phyloP scores from a whole-genome alignment of 1,140 invertebrate genomes.

The Rhagoletis pomonella region DNA sequence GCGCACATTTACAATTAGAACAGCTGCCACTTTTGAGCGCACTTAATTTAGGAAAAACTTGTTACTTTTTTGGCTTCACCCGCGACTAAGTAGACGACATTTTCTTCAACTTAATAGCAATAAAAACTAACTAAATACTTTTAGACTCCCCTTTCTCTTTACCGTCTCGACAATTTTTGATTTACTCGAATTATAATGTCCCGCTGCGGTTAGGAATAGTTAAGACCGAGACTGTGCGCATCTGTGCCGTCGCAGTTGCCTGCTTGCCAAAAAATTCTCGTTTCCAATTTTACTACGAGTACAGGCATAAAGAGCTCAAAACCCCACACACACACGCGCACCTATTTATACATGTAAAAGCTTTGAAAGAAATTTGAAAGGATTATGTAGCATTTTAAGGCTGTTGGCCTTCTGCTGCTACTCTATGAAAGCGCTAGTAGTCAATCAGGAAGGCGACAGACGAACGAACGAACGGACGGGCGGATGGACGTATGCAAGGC shows the following conservation, averaged over 20 bases:
- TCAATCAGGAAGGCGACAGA: background rate
- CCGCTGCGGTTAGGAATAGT: constrained; percentile 26
- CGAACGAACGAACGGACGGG: too few relatives aligned
- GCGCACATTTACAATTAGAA: too few relatives aligned
- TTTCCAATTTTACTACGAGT: constrained; percentile 13
- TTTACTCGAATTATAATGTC: constrained; percentile 49
- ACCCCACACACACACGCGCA: background rate
- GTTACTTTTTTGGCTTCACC: constrained; percentile 32
- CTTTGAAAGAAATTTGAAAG: constrained; percentile 49
- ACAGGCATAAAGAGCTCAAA: background rate
- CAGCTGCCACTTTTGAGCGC: too few relatives aligned
- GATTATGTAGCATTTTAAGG: constrained; percentile 18
- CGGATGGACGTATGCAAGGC: too few relatives aligned
- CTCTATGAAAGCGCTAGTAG: background rate
- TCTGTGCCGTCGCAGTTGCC: constrained; percentile 17
- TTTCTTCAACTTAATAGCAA: background rate
- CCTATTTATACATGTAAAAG: background rate
- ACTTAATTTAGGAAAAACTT: background rate
- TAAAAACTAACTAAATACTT: background rate
- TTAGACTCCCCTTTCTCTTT: background rate
- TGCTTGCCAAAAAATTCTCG: constrained; percentile 24
- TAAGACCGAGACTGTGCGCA: constrained; percentile 15
- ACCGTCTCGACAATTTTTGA: constrained; percentile 41
- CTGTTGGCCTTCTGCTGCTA: background rate
- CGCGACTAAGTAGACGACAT: background rate